Percentiles rank a stretch among this genome's conserved stretches.
These are phyloP conservation scores for Ostrea edulis DNA, from an alignment of 1,140 invertebrate genomes.

Conservation along the genomic window DNA sequence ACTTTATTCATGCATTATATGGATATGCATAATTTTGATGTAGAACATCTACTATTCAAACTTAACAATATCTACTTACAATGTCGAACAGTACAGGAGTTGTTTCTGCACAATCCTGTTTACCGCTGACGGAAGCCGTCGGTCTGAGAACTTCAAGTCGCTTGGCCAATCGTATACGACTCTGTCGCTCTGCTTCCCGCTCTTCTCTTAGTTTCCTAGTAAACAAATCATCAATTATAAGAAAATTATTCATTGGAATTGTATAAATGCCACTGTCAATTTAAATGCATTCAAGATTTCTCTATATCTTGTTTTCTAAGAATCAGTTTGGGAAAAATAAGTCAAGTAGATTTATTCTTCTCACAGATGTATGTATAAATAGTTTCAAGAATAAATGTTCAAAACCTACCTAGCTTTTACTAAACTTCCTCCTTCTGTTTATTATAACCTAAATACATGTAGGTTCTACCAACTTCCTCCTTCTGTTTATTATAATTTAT, in stretches of 20 bases:
- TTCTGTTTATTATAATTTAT: constrained; percentile 46
- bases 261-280: neutral
- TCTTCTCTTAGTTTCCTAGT: constrained; percentile 65
- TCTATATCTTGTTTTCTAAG: no score
- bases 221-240: neutral
- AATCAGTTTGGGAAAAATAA: no score
- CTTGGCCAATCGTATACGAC: constrained; percentile 67
- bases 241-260: neutral
- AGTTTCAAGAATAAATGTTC: no score
- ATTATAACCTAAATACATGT: no score
- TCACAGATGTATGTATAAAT: no score
- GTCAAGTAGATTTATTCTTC: no score
- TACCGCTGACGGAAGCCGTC: constrained; percentile 70
- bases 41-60: neutral
- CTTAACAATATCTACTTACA: constrained; percentile 62
- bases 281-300: no score
- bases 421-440: no score
- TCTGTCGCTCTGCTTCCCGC: constrained; percentile 68
- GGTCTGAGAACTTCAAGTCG: constrained; percentile 71
- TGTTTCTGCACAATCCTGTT: constrained; percentile 68
- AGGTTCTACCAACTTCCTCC: no score
- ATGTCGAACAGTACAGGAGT: constrained; percentile 75
- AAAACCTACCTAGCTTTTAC: no score
- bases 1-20: neutral
- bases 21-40: neutral